Base-by-base conservation (phyloP, 2,888 invertebrate genomes). In the Stegana nigrithorax region DNA sequence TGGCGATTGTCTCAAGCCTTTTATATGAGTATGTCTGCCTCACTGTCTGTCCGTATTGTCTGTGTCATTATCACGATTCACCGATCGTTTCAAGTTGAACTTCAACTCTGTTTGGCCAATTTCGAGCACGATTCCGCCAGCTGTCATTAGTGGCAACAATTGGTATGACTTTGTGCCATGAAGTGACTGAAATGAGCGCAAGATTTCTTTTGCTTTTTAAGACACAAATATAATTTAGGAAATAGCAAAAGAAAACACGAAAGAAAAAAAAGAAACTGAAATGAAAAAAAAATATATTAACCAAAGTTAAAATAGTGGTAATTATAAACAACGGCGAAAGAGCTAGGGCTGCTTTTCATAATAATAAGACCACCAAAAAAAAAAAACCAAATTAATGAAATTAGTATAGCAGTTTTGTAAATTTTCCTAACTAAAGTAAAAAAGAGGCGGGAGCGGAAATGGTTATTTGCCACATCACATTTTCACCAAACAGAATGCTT, bases 21-120 rank as follows among this genome's bases (percentile, higher is more conserved):
- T n/a, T n/a, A n/a, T n/a, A n/a, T n/a, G n/a, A n/a, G n/a, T n/a
- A n/a, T n/a, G n/a, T n/a, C n/a, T 10, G 21, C 56, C 12, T 12
- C 14, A 8, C 14, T 21, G 25, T 12, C 17, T 42, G 36, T 57
- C 21, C n/a, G 26, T 27, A 5, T 39, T 36, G 39, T 44, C 21
- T 14, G 25, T 19, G 17, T 10, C 59, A 47, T 29, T 50, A 14
- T 50, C 27, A 27, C 14, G 25, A 25, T 7, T 12, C 42, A 17
- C 7, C n/a, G 42, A 39, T 39, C 39, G 5, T 39, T 55, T 55
- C 36, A 47, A 47, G 47, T 47, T 39, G 55, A 19, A 55, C 55
- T 55, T 36, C 56, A 56, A 25, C n/a, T 26, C 26, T 57, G 42
- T 42, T 14, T 57, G 25, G 56, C 56, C 56, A 57, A 57, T 57